Evolutionary conservation across 2,113 vertebrate species (phyloP).

Genomic region (Pseudorasbora parva): DNA sequence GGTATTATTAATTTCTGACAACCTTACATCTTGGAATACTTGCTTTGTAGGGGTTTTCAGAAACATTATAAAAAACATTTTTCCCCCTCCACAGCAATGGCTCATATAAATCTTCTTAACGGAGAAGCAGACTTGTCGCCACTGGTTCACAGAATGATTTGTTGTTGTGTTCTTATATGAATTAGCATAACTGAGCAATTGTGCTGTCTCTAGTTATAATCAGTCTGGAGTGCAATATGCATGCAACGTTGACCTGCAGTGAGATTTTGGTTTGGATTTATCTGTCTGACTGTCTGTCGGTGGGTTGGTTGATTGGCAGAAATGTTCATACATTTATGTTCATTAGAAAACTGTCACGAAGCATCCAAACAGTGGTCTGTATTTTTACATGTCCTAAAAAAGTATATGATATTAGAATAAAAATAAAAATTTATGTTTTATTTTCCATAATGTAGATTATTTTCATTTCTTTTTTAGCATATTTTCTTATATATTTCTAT

Average conservation of each 20-base stretch:
- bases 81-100: background rate
- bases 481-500: too few relatives aligned
- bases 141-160: background rate
- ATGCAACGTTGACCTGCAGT: too few relatives aligned
- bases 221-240: background rate
- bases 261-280: background rate
- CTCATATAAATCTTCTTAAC: background rate
- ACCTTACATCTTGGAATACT: background rate
- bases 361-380: background rate
- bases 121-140: background rate
- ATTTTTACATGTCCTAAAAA: background rate
- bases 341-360: too few relatives aligned
- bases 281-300: too few relatives aligned
- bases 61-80: background rate
- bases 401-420: background rate
- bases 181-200: background rate
- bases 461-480: too few relatives aligned
- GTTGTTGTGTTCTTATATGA: background rate
- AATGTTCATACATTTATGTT: too few relatives aligned
- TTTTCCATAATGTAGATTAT: too few relatives aligned
- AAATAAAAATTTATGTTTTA: too few relatives aligned
- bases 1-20: background rate
- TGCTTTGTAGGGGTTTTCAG: too few relatives aligned
- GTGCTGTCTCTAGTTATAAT: background rate
- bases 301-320: too few relatives aligned